Evolutionary conservation across 1,140 invertebrate species (phyloP).

Genomic region (Bombus consobrinus): DNA sequence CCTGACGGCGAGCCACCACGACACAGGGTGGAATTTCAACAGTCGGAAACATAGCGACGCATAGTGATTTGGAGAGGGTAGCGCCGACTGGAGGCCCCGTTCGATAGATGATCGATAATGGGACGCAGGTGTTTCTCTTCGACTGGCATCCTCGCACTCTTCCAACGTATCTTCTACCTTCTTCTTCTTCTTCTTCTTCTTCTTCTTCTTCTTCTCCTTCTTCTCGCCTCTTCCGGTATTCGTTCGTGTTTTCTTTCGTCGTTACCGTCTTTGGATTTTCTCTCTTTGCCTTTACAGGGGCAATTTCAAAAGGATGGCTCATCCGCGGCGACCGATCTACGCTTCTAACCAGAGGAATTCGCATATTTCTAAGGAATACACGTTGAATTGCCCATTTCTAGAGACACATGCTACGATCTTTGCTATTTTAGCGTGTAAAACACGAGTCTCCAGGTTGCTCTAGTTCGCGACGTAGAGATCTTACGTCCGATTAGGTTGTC

Average conservation of each 20-base stretch:
- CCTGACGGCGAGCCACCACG: conserved; percentile 72
- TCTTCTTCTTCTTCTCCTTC: conserved; percentile 2
- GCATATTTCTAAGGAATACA: too few relatives aligned
- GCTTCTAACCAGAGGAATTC: too few relatives aligned
- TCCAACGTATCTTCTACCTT: conserved; percentile 20
- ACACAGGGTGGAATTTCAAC: conserved; percentile 75
- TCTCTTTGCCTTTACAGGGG: too few relatives aligned
- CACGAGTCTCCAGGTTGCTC: too few relatives aligned
- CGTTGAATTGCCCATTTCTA: too few relatives aligned
- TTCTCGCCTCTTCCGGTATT: background rate
- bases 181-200: conserved; percentile 5
- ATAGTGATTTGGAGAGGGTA: conserved; percentile 66
- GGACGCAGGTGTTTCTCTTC: conserved; percentile 75
- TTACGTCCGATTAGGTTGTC: too few relatives aligned
- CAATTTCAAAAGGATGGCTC: too few relatives aligned
- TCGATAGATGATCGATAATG: conserved; percentile 78
- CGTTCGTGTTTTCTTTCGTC: background rate
- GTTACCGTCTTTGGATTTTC: background rate
- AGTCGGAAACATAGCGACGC: conserved; percentile 71
- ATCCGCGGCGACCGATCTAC: too few relatives aligned
- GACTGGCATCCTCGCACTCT: conserved; percentile 43
- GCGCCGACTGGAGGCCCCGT: conserved; percentile 50
- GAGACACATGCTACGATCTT: too few relatives aligned
- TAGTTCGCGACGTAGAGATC: too few relatives aligned
- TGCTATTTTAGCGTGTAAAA: too few relatives aligned